These are phyloP conservation scores for Antidorcas marsupialis DNA, from an alignment of 2,113 vertebrate species.

Conservation along the genomic window DNA sequence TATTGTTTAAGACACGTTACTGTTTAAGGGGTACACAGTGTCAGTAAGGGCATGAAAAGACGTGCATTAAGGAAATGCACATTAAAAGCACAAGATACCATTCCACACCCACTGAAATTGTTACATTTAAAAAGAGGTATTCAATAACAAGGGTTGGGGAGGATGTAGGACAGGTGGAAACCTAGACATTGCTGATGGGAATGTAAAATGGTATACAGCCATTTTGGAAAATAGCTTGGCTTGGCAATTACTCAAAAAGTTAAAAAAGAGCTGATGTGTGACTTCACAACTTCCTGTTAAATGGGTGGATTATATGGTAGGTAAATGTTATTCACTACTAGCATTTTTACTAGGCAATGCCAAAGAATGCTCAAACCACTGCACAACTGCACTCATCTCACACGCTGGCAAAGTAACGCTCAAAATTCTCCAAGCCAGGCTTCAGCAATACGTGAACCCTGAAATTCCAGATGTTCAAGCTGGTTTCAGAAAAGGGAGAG, in stretches of 20 bases:
- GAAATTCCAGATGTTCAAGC: neutral
- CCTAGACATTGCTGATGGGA: neutral
- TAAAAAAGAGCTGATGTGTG: neutral
- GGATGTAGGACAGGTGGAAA: neutral
- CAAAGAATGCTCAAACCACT: neutral
- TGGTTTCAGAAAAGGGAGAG: neutral
- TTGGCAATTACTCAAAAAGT: neutral
- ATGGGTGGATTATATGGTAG: neutral
- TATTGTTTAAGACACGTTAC: neutral
- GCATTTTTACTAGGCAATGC: neutral
- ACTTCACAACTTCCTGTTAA: neutral
- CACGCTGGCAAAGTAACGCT: neutral
- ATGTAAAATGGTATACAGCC: neutral
- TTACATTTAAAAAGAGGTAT: neutral
- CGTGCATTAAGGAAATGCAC: neutral
- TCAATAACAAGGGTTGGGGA: neutral
- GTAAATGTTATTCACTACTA: neutral
- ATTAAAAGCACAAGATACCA: neutral
- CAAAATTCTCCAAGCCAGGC: neutral
- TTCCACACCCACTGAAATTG: neutral
- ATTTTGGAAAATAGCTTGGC: neutral
- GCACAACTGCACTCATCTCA: neutral
- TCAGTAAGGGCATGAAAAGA: neutral
- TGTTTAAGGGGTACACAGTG: neutral
- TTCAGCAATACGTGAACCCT: fast-evolving